Percentiles rank a stretch among this genome's conserved stretches.
These are phyloP conservation scores for Cryptosula pallasiana DNA, from an alignment of 2,888 invertebrate genomes.

Conservation along the genomic window DNA sequence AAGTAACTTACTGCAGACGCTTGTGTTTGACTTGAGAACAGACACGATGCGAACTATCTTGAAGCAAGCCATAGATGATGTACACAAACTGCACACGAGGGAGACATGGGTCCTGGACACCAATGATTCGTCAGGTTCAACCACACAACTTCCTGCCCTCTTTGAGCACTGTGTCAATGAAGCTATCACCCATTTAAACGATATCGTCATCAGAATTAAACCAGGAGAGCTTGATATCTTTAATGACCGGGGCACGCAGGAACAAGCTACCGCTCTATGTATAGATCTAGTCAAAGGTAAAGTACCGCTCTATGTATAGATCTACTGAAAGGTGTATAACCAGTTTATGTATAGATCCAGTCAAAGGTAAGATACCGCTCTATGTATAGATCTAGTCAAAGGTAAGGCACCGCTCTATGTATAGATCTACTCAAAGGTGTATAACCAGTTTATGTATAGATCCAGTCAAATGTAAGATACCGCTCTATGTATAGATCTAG, in stretches of 20 bases:
- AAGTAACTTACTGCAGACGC: slow-evolving; percentile 73
- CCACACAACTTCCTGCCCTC: slow-evolving; percentile 71
- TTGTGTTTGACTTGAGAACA: slow-evolving; percentile 79
- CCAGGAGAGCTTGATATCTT: slow-evolving; percentile 61
- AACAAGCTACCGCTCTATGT: slow-evolving; percentile 48
- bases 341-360: too few species aligned
- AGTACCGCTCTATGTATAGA: too few species aligned
- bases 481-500: slow-evolving; percentile 37
- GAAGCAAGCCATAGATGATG: slow-evolving; percentile 56
- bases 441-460: too few species aligned
- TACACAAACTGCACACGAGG: slow-evolving; percentile 62
- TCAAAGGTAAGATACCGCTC: slow-evolving; percentile 48
- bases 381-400: slow-evolving; percentile 35
- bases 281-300: slow-evolving; percentile 29
- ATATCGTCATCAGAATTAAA: slow-evolving; percentile 62
- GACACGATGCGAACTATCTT: slow-evolving; percentile 80
- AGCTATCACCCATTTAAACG: slow-evolving; percentile 59
- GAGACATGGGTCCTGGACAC: slow-evolving; percentile 85
- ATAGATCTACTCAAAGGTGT: too few species aligned
- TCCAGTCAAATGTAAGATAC: slow-evolving; percentile 50
- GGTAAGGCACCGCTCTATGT: too few species aligned
- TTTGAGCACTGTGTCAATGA: slow-evolving; percentile 71
- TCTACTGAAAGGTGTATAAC: too few species aligned
- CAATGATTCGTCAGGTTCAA: slow-evolving; percentile 76
- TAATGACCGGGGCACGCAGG: slow-evolving; percentile 47